These are phyloP conservation scores for Trogon surrucura DNA, from an alignment of 2,113 vertebrate genomes.

Conservation along the genomic window DNA sequence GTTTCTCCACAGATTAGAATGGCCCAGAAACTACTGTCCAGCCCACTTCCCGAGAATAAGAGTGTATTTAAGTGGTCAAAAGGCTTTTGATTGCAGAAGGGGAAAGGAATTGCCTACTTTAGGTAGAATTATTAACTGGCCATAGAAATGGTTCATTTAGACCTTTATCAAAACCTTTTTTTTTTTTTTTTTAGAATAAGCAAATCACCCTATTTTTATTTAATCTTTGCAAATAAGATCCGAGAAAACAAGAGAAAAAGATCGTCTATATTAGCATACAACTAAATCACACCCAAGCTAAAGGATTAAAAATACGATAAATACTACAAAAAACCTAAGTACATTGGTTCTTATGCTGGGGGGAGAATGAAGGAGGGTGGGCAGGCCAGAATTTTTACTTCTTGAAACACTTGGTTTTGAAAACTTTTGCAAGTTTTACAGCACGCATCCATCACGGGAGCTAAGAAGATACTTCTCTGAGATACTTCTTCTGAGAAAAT, in stretches of 20 bases:
- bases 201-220: background rate
- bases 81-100: background rate
- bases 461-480: background rate
- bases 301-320: background rate
- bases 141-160: background rate
- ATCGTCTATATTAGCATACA: background rate
- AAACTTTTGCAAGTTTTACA: background rate
- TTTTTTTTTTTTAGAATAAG: background rate
- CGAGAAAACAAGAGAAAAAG: background rate
- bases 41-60: conserved; percentile 54
- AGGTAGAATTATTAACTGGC: conserved; percentile 1
- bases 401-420: background rate
- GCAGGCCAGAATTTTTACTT: background rate
- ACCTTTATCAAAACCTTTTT: background rate
- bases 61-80: conserved; percentile 52
- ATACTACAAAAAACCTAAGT: background rate
- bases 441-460: background rate
- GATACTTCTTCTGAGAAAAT: background rate
- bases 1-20: conserved; percentile 63
- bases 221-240: background rate
- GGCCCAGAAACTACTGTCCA: conserved; percentile 55
- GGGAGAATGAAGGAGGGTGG: background rate
- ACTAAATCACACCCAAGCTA: background rate
- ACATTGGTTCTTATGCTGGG: background rate
- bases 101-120: conserved; percentile 27